phyloP scores from a whole-genome alignment of 1,140 invertebrate genomes.

The Daktulosphaira vitifoliae region DNA sequence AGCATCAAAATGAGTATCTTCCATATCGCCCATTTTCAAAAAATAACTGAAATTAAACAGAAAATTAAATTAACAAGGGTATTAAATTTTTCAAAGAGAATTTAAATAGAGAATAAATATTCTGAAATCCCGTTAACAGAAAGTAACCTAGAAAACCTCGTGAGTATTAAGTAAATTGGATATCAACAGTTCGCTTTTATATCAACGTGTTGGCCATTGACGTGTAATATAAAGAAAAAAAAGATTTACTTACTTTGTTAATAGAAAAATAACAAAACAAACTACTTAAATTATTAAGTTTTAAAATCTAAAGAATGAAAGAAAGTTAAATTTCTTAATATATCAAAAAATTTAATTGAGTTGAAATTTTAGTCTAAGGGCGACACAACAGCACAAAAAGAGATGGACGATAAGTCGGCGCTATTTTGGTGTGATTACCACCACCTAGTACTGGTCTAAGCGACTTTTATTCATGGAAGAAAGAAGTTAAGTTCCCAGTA shows the following conservation, averaged over 20 bases:
- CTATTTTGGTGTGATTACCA: constrained; percentile 32
- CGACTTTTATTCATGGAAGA: constrained; percentile 11
- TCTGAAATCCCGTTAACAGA: constrained; percentile 24
- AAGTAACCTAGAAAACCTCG: constrained; percentile 32
- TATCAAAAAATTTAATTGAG: constrained; percentile 15
- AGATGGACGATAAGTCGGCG: constrained; percentile 28
- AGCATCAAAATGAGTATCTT: constrained; percentile 81
- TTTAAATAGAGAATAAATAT: neutral
- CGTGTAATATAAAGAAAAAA: neutral
- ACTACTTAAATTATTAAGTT: constrained; percentile 11
- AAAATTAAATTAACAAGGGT: neutral
- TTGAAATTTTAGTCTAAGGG: constrained; percentile 7
- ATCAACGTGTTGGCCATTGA: neutral
- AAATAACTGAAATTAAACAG: constrained; percentile 4
- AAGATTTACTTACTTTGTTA: constrained; percentile 13
- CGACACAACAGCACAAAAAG: constrained; percentile 33
- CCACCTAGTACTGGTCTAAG: constrained; percentile 1
- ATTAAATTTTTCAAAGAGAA: neutral
- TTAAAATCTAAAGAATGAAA: neutral
- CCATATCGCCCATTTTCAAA: constrained; percentile 67
- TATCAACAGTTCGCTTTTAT: neutral
- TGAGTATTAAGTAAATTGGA: neutral
- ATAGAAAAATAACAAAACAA: constrained; percentile 18
- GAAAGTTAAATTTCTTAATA: neutral
- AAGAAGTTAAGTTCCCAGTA: neutral